Base-by-base conservation (phyloP, 1,140 invertebrate species). In the Campoletis sonorensis region DNA sequence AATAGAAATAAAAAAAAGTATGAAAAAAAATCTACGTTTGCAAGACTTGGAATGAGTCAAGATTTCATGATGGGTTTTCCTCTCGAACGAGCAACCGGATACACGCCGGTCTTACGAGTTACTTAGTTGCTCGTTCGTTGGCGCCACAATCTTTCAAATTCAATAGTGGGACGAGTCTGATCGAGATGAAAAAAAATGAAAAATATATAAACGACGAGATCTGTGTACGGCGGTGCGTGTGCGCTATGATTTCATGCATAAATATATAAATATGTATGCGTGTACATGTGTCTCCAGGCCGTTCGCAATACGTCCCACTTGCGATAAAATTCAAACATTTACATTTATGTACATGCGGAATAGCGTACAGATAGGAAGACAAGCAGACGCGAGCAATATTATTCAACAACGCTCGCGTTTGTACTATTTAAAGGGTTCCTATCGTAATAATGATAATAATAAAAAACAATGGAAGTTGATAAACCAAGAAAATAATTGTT, bases 281-380 rank as follows among this genome's bases (percentile, higher is more conserved):
- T 54, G 10, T 54, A 54, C 13, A 67, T 79, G 37, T 80, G 72
- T 45, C 40, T 13, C 40, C 8, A 30, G 40, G 37, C n/a, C 70
- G n/a, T 49, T 73, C 64, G 27, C 30, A 54, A 71, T 61, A 71
- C 81, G 54, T 82, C 70, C 78, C 78, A 82, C 78, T 82, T 80
- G 76, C 45, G 71, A 79, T 82, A 77, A 79, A 79, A 54, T 49
- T 71, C 45, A 70, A 49, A 16, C 51, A 80, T 70, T 51, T n/a
- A 58, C 72, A 75, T 51, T 54, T 30, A 75, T 30, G 45, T 37
- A 23, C 4, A 72, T 37, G 51, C 4, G 11, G 26, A n/a, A 11
- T 45, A 45, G 40, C 40, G 11, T 45, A 45, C 40, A 51, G 5
- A 58, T 27, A 49, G 40, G 15, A 26, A 54, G 23, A 45, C 8